phyloP scores from a whole-genome alignment of 1,140 invertebrate species.

The Listronotus oregonensis region DNA sequence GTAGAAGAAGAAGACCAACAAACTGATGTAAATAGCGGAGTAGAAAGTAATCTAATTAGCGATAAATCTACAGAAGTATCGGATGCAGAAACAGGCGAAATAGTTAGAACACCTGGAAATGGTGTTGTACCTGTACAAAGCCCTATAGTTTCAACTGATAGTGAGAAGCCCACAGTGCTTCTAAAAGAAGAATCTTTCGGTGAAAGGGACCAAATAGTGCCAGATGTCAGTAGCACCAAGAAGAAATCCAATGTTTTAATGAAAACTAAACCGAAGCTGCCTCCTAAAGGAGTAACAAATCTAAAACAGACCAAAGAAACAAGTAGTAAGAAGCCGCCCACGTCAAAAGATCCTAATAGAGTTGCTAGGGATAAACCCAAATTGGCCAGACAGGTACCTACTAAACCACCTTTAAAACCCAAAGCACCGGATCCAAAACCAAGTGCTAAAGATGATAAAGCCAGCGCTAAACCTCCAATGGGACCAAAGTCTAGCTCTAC shows the following conservation, averaged over 20 bases:
- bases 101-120: slow-evolving; percentile 18
- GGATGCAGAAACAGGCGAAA: slow-evolving; percentile 56
- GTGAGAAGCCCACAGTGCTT: slow-evolving; percentile 16
- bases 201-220: slow-evolving; percentile 64
- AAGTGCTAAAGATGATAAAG: slow-evolving; percentile 11
- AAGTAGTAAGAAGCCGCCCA: slow-evolving; percentile 19
- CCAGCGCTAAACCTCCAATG: slow-evolving; percentile 17
- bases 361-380: slow-evolving; percentile 29
- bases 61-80: slow-evolving; percentile 54
- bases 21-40: slow-evolving; percentile 44
- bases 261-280: slow-evolving; percentile 34
- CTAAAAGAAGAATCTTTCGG: slow-evolving; percentile 21
- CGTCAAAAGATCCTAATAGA: background rate
- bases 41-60: slow-evolving; percentile 45
- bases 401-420: slow-evolving; percentile 11
- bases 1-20: slow-evolving; percentile 68
- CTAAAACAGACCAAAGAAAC: slow-evolving; percentile 19
- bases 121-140: slow-evolving; percentile 30
- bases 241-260: slow-evolving; percentile 37
- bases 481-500: slow-evolving; percentile 25
- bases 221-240: slow-evolving; percentile 57
- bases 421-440: slow-evolving; percentile 24
- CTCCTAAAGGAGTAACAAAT: slow-evolving; percentile 19
- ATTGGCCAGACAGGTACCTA: slow-evolving; percentile 9
- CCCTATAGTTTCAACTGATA: background rate